These are phyloP conservation scores for Alouatta palliata DNA, from an alignment of 2,113 vertebrate genomes.

Conservation along the genomic window DNA sequence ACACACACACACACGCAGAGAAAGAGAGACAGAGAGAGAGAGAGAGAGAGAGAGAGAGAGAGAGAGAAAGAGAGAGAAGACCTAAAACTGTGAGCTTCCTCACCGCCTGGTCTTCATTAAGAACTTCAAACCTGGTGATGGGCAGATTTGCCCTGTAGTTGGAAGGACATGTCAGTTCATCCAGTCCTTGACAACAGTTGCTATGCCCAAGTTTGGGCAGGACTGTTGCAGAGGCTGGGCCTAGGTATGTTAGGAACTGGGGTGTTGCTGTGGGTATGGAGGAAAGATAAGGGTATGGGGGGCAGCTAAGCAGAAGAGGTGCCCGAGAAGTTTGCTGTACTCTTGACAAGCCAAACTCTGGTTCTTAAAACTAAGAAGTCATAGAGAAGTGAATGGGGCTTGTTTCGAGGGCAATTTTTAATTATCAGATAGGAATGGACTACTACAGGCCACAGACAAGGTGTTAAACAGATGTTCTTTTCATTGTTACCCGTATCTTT, in stretches of 20 bases:
- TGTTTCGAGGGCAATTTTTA: background rate
- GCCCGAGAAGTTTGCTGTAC: background rate
- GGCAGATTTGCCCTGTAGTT: background rate
- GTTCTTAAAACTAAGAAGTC: background rate
- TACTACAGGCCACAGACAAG: background rate
- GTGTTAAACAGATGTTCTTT: background rate
- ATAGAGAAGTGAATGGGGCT: background rate
- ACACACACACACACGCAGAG: background rate
- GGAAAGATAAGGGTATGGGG: background rate
- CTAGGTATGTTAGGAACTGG: background rate
- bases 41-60: background rate
- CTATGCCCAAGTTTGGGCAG: background rate
- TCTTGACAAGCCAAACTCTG: background rate
- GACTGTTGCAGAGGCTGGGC: background rate
- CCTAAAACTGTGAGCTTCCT: background rate
- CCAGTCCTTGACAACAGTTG: background rate
- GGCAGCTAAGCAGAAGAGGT: no score
- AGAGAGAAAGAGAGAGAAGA: background rate
- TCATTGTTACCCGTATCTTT: background rate
- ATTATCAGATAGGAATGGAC: background rate
- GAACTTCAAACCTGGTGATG: background rate
- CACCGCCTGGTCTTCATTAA: background rate
- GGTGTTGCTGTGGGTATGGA: background rate
- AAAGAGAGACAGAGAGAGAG: background rate
- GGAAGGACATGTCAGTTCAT: background rate